phyloP scores from a whole-genome alignment of 2,113 vertebrate genomes.

The Albula goreensis region DNA sequence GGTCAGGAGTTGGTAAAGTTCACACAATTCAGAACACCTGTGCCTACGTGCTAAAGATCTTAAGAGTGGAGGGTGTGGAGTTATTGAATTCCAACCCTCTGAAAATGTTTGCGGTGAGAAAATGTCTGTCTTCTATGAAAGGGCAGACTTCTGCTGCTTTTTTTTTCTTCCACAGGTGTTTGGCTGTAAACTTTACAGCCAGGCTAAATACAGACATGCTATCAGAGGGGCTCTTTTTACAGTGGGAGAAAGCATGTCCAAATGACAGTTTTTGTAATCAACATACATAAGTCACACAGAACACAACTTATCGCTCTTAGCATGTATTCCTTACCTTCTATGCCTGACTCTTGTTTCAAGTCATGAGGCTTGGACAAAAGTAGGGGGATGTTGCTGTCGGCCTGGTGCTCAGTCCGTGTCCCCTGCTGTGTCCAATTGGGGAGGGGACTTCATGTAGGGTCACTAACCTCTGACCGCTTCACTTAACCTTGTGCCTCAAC shows the following conservation, averaged over 20 bases:
- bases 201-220: not conserved
- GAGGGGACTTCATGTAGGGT: conserved; percentile 26
- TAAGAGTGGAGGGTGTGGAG: not conserved
- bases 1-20: not conserved
- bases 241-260: not conserved
- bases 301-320: not conserved
- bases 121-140: not conserved
- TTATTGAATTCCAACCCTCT: not conserved
- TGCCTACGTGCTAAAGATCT: not conserved
- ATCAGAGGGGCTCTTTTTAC: not conserved
- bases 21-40: not conserved
- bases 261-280: not conserved
- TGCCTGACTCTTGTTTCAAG: not conserved
- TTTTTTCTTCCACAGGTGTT: not conserved
- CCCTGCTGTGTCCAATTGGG: not conserved
- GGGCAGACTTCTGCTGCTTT: not conserved
- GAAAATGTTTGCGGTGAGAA: not conserved
- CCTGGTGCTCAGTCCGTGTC: not conserved
- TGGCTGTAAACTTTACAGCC: not conserved
- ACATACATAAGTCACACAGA: not conserved
- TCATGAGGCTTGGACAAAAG: not conserved
- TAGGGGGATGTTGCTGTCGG: not conserved
- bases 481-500: conserved; percentile 39
- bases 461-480: conserved; percentile 31
- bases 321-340: not conserved